Conservation (phyloP, 2,113 vertebrate genomes). For the Engystomops pustulosus region DNA sequence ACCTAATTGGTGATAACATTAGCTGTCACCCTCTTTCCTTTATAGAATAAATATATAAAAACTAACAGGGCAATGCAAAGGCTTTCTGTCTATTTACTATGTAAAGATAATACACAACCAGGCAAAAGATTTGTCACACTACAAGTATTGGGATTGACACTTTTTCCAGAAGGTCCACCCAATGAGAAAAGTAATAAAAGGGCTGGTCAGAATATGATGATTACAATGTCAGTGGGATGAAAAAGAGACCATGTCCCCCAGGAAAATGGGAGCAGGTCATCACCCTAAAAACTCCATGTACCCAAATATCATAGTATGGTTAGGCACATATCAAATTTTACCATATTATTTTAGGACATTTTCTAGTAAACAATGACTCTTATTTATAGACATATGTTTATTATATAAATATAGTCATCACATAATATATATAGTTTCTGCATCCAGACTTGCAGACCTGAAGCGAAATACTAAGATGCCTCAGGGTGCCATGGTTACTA, state of each 20-base stretch:
- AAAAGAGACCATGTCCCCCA: background rate
- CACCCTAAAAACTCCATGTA: background rate
- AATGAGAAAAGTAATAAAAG: too few relatives aligned
- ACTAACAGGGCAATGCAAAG: background rate
- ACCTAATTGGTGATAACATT: too few relatives aligned
- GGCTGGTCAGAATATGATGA: too few relatives aligned
- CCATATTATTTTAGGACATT: too few relatives aligned
- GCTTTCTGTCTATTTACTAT: background rate
- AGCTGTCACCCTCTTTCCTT: background rate
- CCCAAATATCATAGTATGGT: background rate
- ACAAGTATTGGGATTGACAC: too few relatives aligned
- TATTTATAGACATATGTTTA: background rate
- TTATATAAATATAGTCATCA: background rate
- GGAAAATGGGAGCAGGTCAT: background rate
- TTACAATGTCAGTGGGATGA: too few relatives aligned
- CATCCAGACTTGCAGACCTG: background rate
- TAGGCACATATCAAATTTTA: too few relatives aligned
- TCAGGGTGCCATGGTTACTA: slow-evolving; percentile 12
- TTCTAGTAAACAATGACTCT: background rate
- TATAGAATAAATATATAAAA: background rate
- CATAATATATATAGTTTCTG: background rate
- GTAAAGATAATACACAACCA: too few relatives aligned
- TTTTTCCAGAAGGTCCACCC: too few relatives aligned
- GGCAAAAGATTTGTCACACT: background rate
- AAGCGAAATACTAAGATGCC: background rate